phyloP scores from a whole-genome alignment of 2,888 invertebrate genomes.

The Drosophila falleni region DNA sequence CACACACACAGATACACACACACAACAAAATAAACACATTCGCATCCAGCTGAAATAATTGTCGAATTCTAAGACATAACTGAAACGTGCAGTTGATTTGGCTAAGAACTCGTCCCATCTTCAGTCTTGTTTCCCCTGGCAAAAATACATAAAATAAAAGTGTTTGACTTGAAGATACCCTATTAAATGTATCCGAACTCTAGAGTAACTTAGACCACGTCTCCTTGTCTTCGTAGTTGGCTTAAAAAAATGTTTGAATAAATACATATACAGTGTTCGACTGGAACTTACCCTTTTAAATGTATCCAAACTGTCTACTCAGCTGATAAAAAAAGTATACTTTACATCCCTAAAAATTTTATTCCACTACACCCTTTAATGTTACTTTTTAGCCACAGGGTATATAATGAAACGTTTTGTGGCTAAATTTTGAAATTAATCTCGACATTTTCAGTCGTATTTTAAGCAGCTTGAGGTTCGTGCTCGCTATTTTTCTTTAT shows the following conservation, averaged over 20 bases:
- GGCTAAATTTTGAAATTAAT: slow-evolving; percentile 68
- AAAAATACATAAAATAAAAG: neutral
- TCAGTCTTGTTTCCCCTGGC: neutral
- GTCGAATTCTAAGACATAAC: slow-evolving; percentile 41
- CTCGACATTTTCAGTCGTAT: slow-evolving; percentile 63
- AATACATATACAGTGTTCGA: neutral
- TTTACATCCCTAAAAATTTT: neutral
- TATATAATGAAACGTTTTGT: slow-evolving; percentile 18
- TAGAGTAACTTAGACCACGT: too few species aligned
- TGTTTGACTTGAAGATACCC: slow-evolving; percentile 2
- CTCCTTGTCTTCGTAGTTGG: neutral
- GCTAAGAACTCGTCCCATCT: slow-evolving; percentile 6
- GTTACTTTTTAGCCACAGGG: neutral
- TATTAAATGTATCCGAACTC: too few species aligned
- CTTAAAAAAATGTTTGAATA: neutral
- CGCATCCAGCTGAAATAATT: slow-evolving; percentile 23
- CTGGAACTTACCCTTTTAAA: neutral
- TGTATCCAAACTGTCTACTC: neutral
- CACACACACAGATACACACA: slow-evolving; percentile 6
- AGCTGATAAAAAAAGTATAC: neutral
- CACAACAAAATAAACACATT: neutral
- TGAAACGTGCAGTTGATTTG: slow-evolving; percentile 39
- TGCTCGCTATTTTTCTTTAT: slow-evolving; percentile 6
- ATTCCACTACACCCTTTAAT: neutral
- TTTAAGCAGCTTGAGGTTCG: slow-evolving; percentile 59